Percentiles rank a stretch among this genome's conserved stretches.
These are phyloP conservation scores for Enteromius thamalakanensis DNA, from an alignment of 2,797 vertebrate species.

Conservation along the genomic window DNA sequence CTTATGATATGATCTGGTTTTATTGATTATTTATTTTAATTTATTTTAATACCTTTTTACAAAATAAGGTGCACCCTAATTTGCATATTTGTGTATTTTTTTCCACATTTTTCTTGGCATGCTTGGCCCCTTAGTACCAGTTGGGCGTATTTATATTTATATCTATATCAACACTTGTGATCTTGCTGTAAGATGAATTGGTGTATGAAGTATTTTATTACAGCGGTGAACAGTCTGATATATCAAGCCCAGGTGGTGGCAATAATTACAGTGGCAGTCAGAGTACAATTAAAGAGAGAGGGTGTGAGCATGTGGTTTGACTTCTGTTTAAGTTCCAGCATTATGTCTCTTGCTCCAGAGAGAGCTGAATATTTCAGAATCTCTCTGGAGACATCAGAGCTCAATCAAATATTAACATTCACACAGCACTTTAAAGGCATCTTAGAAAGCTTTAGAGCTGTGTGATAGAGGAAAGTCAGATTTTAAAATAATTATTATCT, in stretches of 20 bases:
- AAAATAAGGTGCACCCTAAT: not conserved
- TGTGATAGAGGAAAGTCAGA: slow-evolving; percentile 36
- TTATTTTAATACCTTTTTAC: not conserved
- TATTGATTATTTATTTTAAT: not conserved
- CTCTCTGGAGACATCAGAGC: slow-evolving; percentile 68
- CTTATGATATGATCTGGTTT: not conserved
- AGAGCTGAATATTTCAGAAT: slow-evolving; percentile 75
- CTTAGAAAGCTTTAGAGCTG: slow-evolving; percentile 62
- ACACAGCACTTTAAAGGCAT: slow-evolving; percentile 71
- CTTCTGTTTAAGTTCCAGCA: slow-evolving; percentile 3
- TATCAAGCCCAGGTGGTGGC: not conserved
- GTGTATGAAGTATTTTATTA: not conserved
- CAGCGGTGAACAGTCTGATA: not conserved
- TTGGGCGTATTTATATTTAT: not conserved
- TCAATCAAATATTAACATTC: slow-evolving; percentile 77
- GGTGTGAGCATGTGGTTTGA: not conserved
- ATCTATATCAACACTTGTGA: too few relatives aligned
- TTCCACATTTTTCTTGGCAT: not conserved
- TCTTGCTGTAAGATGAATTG: not conserved
- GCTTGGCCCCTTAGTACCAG: not conserved
- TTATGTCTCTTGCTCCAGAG: slow-evolving; percentile 57
- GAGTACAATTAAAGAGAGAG: slow-evolving; percentile 6
- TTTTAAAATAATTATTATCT: slow-evolving; percentile 33
- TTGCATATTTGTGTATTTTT: not conserved
- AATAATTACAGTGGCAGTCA: slow-evolving; percentile 1